Percentiles rank a stretch among this genome's conserved stretches.
phyloP scores from a whole-genome alignment of 2,797 vertebrate species.

The Staurois parvus region DNA sequence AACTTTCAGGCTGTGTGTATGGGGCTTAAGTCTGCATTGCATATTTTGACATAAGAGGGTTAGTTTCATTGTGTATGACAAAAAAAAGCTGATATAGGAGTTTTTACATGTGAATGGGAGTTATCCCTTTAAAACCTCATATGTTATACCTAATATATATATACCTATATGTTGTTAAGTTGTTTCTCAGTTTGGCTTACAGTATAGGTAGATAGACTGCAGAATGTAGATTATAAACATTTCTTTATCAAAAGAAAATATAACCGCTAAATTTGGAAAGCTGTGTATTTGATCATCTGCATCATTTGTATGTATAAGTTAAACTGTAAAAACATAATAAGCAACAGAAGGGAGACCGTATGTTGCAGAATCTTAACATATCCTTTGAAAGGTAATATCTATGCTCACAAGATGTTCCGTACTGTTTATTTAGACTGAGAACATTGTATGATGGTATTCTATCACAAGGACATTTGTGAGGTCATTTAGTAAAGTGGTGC shows the following conservation, averaged over 20 bases:
- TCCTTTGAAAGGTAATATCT: constrained; percentile 15
- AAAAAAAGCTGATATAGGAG: too few relatives aligned
- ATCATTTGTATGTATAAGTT: constrained; percentile 40
- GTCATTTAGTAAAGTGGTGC: not conserved
- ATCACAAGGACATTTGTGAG: not conserved
- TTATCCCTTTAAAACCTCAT: too few relatives aligned
- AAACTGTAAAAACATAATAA: constrained; percentile 36
- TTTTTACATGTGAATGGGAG: too few relatives aligned
- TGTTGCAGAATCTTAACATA: constrained; percentile 30
- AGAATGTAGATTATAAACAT: too few relatives aligned
- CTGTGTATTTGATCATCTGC: constrained; percentile 18
- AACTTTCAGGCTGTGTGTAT: too few relatives aligned
- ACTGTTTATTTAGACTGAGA: constrained; percentile 9
- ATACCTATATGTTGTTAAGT: too few relatives aligned
- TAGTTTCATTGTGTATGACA: too few relatives aligned
- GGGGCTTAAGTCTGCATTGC: too few relatives aligned
- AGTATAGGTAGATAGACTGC: not conserved
- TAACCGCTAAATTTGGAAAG: not conserved
- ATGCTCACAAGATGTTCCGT: constrained; percentile 33
- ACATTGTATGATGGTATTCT: not conserved
- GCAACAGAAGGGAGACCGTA: constrained; percentile 38
- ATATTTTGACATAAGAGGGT: too few relatives aligned
- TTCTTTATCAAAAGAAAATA: not conserved
- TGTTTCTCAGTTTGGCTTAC: too few relatives aligned
- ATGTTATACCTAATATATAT: too few relatives aligned